A percentile compares a stretch with the other conserved stretches of the same genome.
Evolutionary conservation across 2,113 vertebrate species (phyloP).

Genomic region (Ceyx margarethae): DNA sequence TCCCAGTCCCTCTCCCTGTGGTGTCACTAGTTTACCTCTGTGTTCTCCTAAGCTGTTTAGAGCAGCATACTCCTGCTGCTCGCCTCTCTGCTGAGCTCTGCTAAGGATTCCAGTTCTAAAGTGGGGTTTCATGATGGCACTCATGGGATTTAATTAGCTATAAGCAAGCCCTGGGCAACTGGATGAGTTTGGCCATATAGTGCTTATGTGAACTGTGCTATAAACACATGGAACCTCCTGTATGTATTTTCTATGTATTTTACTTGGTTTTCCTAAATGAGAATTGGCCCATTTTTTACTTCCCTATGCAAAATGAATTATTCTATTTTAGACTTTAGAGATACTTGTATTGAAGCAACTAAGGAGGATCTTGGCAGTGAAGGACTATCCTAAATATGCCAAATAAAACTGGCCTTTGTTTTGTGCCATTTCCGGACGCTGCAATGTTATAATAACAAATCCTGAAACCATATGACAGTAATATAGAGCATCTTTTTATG

Average conservation of each 20-base stretch:
- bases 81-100: background rate
- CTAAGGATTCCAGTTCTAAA: background rate
- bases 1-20: background rate
- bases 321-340: slow-evolving; percentile 45
- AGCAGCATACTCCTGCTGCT: background rate
- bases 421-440: slow-evolving; percentile 53
- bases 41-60: background rate
- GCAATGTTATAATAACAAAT: slow-evolving; percentile 45
- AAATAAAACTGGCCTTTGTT: slow-evolving; percentile 62
- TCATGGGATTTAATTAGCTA: background rate
- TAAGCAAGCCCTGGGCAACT: background rate
- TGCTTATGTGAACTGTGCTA: background rate
- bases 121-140: background rate
- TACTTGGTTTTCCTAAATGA: background rate
- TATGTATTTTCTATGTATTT: background rate
- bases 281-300: background rate
- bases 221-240: background rate
- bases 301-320: background rate
- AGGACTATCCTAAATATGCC: slow-evolving; percentile 42
- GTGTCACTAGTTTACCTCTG: background rate
- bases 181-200: background rate
- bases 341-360: background rate
- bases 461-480: slow-evolving; percentile 57
- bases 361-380: slow-evolving; percentile 45
- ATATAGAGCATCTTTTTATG: slow-evolving; percentile 54